Conservation (phyloP, 2,797 vertebrate species). For the Lemur catta region DNA sequence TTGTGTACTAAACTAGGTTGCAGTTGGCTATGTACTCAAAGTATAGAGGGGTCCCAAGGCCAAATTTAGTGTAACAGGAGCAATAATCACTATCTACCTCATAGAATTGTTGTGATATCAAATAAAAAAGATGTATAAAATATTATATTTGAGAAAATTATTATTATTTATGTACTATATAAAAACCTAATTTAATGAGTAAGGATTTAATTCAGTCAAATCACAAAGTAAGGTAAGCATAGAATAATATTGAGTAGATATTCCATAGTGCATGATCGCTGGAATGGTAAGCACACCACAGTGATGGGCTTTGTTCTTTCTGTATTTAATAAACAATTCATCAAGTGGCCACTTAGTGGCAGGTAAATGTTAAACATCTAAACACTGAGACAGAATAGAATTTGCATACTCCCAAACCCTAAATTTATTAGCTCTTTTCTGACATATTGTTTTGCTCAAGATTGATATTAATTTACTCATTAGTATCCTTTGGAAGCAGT, state of each 20-base stretch:
- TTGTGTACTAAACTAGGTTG: not conserved
- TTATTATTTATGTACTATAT: not conserved
- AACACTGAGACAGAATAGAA: not conserved
- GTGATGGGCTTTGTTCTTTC: not conserved
- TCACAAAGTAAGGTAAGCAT: not conserved
- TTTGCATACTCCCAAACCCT: not conserved
- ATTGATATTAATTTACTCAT: not conserved
- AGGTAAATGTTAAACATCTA: not conserved
- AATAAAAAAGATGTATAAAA: not conserved
- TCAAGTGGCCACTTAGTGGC: not conserved
- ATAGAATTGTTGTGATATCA: not conserved
- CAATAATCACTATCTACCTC: not conserved
- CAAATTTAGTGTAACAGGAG: not conserved
- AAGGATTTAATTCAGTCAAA: not conserved
- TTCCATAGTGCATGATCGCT: not conserved
- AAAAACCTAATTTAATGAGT: not conserved
- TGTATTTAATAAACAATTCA: not conserved
- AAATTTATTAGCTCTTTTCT: not conserved
- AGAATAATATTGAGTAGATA: not conserved
- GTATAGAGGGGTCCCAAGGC: not conserved
- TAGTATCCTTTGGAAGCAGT: not conserved
- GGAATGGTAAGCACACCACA: not conserved
- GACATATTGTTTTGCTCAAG: not conserved
- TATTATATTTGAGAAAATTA: not conserved
- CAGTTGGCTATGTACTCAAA: not conserved